Evolutionary conservation across 2,113 vertebrate genomes (phyloP), one percentile per base, ranked within the genome.

Genomic region (Lampris incognitus): DNA sequence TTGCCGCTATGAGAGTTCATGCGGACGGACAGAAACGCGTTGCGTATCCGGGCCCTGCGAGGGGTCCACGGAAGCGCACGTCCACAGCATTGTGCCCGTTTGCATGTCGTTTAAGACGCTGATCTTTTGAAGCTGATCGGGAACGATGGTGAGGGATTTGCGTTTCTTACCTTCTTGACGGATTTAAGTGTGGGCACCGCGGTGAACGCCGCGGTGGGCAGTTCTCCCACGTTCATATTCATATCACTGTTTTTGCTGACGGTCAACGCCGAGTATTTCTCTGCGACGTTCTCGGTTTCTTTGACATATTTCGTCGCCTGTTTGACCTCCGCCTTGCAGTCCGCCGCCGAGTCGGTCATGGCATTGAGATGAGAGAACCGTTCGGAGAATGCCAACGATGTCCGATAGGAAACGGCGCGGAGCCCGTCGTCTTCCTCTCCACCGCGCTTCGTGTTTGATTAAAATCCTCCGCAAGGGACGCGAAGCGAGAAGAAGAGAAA

Each of bases 281-380:
- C 94, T 48, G 94, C 94, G 0, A 95, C 94, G 84, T 95, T 95
- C 58, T 95, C 94, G 39, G 93, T 95, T 85, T 95, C 94, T 76
- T 95, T 95, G 64, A 94, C 94, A 87, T 95, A 94, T 91, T 95
- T 95, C 2, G 93, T 95, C 79, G 93, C 93, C 87, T 95, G 94
- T 78, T 95, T 95, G 5, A 93, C 89, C 87, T 95, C 94, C 82
- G 89, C 63, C 85, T 93, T 88, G 11, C 60, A 72, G 67, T 91
- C 89, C 38, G 50, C 82, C 7, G 11, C 66, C 60, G 83, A 71
- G 48, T 89, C 94, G 24, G 92, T 94, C 94, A 95, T 93, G 3
- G 87, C 90, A 79, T 87, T 66, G 81, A 70, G 80, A 65, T 80
- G 73, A 6, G 37, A 2, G 69, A 50, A 4, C 55, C 6, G 76